Evolutionary conservation across 92 coral and sea anemone genomes (phyloP), one percentile per base, ranked within the genome.

Genomic region (Virgularia gustaviana): DNA sequence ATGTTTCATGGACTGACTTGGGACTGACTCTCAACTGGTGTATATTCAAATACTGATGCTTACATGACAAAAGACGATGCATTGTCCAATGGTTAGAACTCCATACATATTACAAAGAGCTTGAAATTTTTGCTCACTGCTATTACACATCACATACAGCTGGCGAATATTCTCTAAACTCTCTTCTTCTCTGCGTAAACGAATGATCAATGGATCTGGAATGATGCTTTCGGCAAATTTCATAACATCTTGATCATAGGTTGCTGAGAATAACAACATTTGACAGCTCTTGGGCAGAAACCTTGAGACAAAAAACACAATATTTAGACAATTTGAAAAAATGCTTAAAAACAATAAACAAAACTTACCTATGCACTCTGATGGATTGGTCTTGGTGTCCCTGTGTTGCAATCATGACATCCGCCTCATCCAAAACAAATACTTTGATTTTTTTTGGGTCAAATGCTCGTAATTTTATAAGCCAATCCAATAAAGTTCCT

Each of bases 1-100:
- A n/a, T n/a, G n/a, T n/a, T n/a, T n/a, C n/a, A n/a, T n/a, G n/a
- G n/a, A n/a, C n/a, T n/a, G n/a, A n/a, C n/a, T n/a, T n/a, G n/a
- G n/a, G n/a, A n/a, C n/a, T n/a, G n/a, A n/a, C n/a, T n/a, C n/a
- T n/a, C n/a, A n/a, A n/a, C n/a, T n/a, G n/a, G n/a, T n/a, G n/a
- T n/a, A n/a, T n/a, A n/a, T n/a, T n/a, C n/a, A n/a, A n/a, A n/a
- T n/a, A n/a, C n/a, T n/a, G n/a, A n/a, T n/a, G 85, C 99, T 94
- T 85, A 94, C 99, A 33, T 89, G 91, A 44, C 99, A 94, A 52
- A 94, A 94, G 12, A 94, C 99, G 36, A 94, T 94, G 47, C 99
- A 94, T 75, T 94, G 99, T 2, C 99, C 99, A 53, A 94, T 89
- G 15, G 90, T 81, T 13, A 94, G 76, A 10, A 89, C 99, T 0